phyloP scores from a whole-genome alignment of 2,888 invertebrate genomes.

The Hirtodrosophila alboralis region DNA sequence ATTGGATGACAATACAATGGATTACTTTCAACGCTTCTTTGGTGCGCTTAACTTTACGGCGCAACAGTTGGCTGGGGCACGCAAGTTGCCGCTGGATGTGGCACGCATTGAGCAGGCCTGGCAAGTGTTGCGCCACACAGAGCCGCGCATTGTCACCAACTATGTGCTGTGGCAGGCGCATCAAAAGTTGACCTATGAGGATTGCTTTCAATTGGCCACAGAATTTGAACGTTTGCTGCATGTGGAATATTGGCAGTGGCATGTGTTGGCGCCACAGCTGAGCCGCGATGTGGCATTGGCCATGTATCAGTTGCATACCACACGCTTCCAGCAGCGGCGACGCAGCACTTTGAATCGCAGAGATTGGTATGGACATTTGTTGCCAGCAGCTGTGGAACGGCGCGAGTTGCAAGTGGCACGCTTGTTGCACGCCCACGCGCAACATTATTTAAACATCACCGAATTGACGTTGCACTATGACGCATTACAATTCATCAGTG shows the following conservation, averaged over 20 bases:
- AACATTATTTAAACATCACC: constrained; percentile 61
- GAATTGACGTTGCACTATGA: constrained; percentile 50
- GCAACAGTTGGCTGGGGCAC: constrained; percentile 58
- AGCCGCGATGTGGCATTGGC: constrained; percentile 79
- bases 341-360: constrained; percentile 55
- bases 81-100: constrained; percentile 69
- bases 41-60: constrained; percentile 62
- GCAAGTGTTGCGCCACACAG: constrained; percentile 59
- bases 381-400: constrained; percentile 61
- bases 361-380: constrained; percentile 74
- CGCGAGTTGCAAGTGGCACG: constrained; percentile 78
- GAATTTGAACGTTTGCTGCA: constrained; percentile 79
- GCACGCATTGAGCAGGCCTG: constrained; percentile 58
- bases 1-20: constrained; percentile 54
- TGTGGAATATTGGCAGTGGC: constrained; percentile 81
- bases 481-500: constrained; percentile 21
- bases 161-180: constrained; percentile 80
- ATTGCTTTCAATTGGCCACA: constrained; percentile 69
- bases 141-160: constrained; percentile 76
- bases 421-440: constrained; percentile 70
- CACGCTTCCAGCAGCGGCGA: constrained; percentile 78
- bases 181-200: constrained; percentile 52
- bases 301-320: constrained; percentile 77
- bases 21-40: constrained; percentile 71
- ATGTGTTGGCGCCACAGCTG: constrained; percentile 59